Percentiles rank a stretch among this genome's conserved stretches.
Conservation (phyloP, 2,113 vertebrate genomes). For the Amazona guildingii region DNA sequence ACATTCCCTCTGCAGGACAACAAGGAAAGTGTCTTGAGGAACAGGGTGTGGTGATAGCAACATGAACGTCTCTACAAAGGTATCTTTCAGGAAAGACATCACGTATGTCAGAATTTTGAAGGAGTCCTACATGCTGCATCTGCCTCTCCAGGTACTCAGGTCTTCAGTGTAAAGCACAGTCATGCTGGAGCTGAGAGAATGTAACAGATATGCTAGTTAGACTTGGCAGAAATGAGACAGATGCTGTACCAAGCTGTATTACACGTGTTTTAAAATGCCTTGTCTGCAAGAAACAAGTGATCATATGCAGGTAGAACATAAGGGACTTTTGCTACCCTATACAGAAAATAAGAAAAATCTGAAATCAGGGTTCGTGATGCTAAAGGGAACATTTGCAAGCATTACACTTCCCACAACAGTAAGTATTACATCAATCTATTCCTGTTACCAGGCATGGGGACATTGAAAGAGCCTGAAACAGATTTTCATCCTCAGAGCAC, state of each 20-base stretch:
- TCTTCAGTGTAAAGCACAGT: not conserved
- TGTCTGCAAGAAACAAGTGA: not conserved
- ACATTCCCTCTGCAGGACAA: not conserved
- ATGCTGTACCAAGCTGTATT: not conserved
- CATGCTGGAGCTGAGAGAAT: not conserved
- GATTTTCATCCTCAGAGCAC: not conserved
- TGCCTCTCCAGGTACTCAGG: not conserved
- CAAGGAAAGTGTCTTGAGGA: not conserved
- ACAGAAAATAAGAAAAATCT: not conserved
- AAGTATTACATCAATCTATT: not conserved
- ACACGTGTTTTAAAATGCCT: not conserved
- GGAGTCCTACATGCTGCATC: not conserved
- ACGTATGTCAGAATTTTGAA: not conserved
- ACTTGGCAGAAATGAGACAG: not conserved
- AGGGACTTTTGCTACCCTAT: not conserved
- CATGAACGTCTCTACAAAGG: accelerated
- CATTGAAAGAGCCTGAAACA: not conserved
- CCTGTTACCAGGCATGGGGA: accelerated
- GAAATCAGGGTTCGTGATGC: not conserved
- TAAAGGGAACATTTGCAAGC: not conserved
- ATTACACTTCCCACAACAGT: not conserved
- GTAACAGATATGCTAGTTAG: not conserved
- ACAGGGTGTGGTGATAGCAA: not conserved
- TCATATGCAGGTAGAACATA: not conserved
- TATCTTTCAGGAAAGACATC: not conserved